Evolutionary conservation across 1,140 invertebrate species (phyloP).

Genomic region (Papilio aristodemus): DNA sequence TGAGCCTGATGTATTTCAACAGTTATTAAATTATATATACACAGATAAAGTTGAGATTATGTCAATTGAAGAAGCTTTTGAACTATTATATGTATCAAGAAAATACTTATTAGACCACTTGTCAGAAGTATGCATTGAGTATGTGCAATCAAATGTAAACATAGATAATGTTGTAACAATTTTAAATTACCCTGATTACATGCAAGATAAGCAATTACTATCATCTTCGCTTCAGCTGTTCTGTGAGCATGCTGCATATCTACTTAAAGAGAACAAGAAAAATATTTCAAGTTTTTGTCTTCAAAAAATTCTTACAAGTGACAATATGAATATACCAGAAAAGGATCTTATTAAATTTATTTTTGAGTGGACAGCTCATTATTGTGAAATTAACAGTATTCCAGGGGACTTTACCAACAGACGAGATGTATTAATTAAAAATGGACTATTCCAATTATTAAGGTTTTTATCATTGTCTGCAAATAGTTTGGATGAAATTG

Average conservation of each 20-base stretch:
- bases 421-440: constrained; percentile 65
- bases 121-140: constrained; percentile 73
- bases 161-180: constrained; percentile 79
- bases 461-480: constrained; percentile 61
- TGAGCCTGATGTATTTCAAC: constrained; percentile 79
- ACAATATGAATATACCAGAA: constrained; percentile 74
- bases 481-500: constrained; percentile 62
- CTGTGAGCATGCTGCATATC: constrained; percentile 72
- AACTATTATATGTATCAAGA: constrained; percentile 80
- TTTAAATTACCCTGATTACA: constrained; percentile 80
- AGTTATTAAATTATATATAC: constrained; percentile 81
- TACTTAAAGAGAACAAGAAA: constrained; percentile 74
- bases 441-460: constrained; percentile 62
- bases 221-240: constrained; percentile 75
- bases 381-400: constrained; percentile 71
- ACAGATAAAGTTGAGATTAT: constrained; percentile 77
- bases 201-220: constrained; percentile 74
- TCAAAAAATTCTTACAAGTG: constrained; percentile 69
- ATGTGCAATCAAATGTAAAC: constrained; percentile 76
- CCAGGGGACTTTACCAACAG: constrained; percentile 61
- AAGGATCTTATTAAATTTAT: constrained; percentile 74
- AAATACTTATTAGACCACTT: constrained; percentile 81
- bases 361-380: constrained; percentile 77
- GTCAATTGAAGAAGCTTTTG: constrained; percentile 79
- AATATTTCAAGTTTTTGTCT: constrained; percentile 73